Evolutionary conservation across 2,113 vertebrate species (phyloP), one percentile per base, ranked within the genome.

Genomic region (Gobio gobio): DNA sequence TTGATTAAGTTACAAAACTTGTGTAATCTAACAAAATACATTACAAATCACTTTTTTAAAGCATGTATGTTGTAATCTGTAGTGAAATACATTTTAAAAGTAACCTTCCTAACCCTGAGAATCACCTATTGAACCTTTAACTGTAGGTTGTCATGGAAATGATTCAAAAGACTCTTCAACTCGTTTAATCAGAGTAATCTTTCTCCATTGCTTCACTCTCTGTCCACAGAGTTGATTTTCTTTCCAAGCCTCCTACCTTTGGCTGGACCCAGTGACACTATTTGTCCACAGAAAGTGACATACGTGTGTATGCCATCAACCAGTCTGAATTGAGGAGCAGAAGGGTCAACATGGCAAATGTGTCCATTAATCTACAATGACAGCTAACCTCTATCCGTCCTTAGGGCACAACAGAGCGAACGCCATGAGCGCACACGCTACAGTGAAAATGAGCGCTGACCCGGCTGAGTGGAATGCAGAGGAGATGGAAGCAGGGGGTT

Each of bases 301-400:
- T 24, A 47, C 70, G 51, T 14, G 33, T 86, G 64, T 83, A 66
- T 84, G 66, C 54, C 29, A 33, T 80, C 83, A 75, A 86, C 88
- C 58, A 59, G 76, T 47, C 51, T 68, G 54, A 54, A 84, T 45
- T 40, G 84, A 82, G 63, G 86, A 84, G 76, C 86, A 88, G 86
- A 89, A 92, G 92, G 92, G 93, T 93, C 92, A 91, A 87, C 84
- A 78, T 88, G 82, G 88, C 89, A 90, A 91, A 93, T 93, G 90
- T 89, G 90, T 91, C 83, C 87, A 92, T 94, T 92, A 91, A 92
- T 94, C 91, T 90, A 61, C 88, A 87, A 87, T 91, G 92, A 88
- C 91, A 92, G 90, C 84, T 91, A 91, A 91, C 90, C 90, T 92
- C 90, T 86, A 88, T 78, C 29, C 40, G 73, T 90, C 83, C 80